phyloP scores from a whole-genome alignment of 2,888 invertebrate species.

The Griposia aprilina region DNA sequence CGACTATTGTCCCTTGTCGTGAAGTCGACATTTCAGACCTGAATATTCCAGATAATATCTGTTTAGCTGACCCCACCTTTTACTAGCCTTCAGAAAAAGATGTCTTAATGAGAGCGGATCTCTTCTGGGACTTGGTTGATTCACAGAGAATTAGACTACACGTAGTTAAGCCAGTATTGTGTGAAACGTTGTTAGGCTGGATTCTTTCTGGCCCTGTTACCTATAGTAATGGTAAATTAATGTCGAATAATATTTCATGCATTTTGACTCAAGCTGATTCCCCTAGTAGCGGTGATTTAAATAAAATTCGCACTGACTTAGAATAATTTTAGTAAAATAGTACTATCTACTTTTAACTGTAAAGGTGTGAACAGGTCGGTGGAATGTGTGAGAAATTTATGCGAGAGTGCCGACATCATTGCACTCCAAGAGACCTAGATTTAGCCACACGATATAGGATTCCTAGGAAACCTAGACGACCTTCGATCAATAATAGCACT shows the following conservation, averaged over 20 bases:
- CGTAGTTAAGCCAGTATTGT: neutral
- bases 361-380: no score
- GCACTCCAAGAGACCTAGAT: no score
- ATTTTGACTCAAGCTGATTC: neutral
- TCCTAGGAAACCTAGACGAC: no score
- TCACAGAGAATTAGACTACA: neutral
- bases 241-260: neutral
- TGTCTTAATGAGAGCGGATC: no score
- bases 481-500: no score
- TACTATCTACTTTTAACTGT: no score
- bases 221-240: neutral
- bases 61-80: neutral
- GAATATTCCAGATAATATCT: neutral
- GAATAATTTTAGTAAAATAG: neutral
- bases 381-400: no score
- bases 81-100: slow-evolving; percentile 1
- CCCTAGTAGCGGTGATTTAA: neutral
- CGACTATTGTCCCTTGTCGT: neutral
- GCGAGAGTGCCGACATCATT: no score
- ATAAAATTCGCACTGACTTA: neutral
- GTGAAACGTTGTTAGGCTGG: slow-evolving; percentile 10
- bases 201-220: neutral
- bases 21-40: neutral
- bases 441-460: no score
- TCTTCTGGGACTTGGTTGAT: neutral